These are phyloP conservation scores for Calephelis virginiensis DNA, from an alignment of 1,140 invertebrate genomes.

Conservation along the genomic window DNA sequence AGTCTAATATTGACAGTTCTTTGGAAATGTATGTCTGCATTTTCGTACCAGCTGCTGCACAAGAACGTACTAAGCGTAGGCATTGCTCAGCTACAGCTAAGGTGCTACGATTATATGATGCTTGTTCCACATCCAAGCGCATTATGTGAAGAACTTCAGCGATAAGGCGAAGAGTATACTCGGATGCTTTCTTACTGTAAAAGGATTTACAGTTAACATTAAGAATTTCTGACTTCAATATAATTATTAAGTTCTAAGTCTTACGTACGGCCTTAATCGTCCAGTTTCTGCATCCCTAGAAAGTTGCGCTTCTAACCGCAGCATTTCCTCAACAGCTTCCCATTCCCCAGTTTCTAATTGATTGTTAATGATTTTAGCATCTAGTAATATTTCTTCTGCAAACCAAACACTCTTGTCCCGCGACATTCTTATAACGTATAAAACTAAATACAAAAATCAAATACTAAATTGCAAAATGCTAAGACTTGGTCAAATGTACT, in stretches of 20 bases:
- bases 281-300: constrained; percentile 75
- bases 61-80: constrained; percentile 68
- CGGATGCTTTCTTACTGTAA: constrained; percentile 76
- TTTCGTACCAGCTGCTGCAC: constrained; percentile 74
- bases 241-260: constrained; percentile 12
- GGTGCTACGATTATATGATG: constrained; percentile 69
- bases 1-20: constrained; percentile 73
- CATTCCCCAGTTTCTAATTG: constrained; percentile 75
- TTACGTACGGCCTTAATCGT: constrained; percentile 67
- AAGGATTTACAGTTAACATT: constrained; percentile 5
- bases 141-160: constrained; percentile 76
- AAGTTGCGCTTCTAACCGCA: constrained; percentile 73
- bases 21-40: constrained; percentile 78
- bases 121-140: constrained; percentile 71
- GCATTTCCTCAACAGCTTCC: constrained; percentile 75
- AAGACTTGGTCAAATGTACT: no score
- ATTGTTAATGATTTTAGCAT: constrained; percentile 75
- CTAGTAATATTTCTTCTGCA: constrained; percentile 74
- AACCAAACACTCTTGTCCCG: constrained; percentile 78
- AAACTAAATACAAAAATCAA: no score
- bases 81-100: constrained; percentile 75
- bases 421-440: constrained; percentile 47
- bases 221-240: neutral
- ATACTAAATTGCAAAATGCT: no score
- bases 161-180: constrained; percentile 74